Evolutionary conservation across 2,797 vertebrate genomes (phyloP), one percentile per base, ranked within the genome.

Genomic region (Phyllotis vaccarum): DNA sequence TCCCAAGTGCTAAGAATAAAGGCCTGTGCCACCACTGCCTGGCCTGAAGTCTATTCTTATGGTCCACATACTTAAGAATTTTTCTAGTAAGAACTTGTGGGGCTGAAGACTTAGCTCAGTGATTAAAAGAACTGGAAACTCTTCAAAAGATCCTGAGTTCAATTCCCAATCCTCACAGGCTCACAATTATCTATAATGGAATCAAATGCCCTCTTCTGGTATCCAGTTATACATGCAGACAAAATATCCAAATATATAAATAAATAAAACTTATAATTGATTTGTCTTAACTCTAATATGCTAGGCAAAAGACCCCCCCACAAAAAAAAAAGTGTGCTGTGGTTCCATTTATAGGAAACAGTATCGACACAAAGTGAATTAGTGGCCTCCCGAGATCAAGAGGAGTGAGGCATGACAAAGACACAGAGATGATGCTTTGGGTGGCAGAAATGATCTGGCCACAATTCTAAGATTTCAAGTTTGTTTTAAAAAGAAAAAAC

Each of bases 11-110:
- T 49, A 27, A 10, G 40, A 62, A 62, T 82, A 43, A 62, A 64
- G 60, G 29, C 46, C 46, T 46, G 9, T 46, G 37, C 27, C 27
- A 46, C 27, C 27, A 64, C 27, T n/a, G 60, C 40, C 40, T 74
- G 40, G 60, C 40, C 40, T 74, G 40, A 75, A 70, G 27, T 49
- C 14, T 72, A 80, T 46, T 86, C 13, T 27, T 79, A 83, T 83
- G 34, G 83, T 91, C 62, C 62, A 90, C 24, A 93, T 10, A 79
- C 52, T 64, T 1, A 85, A 40, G 21, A 2, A 80, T 90, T 70
- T 95, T 95, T 49, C 85, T 90, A 76, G 87, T 46, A 66, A 66
- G 43, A 85, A 52, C 62, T 52, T 66, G 43, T 52, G 29, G 46
- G 62, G 12, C 31, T 68, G 21, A 6, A 85, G 31, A 49, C 43